phyloP scores from a whole-genome alignment of 1,140 invertebrate species.

The Drosophila funebris region DNA sequence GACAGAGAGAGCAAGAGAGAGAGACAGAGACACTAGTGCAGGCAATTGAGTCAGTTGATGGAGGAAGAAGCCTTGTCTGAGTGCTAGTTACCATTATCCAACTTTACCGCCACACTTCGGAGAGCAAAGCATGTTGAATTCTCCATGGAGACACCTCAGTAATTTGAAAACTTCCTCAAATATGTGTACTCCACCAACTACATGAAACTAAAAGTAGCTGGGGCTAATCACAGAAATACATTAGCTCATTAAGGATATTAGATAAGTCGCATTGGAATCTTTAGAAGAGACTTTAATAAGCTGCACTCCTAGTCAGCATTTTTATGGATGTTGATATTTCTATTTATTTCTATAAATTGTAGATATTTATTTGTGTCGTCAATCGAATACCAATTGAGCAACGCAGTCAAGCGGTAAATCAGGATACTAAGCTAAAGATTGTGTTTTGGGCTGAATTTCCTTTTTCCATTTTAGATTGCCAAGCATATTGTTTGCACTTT shows the following conservation, averaged over 20 bases:
- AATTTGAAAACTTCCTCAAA: constrained; percentile 60
- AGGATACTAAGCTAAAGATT: constrained; percentile 13
- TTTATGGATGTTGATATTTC: neutral
- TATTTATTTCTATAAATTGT: no score
- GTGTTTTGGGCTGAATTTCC: constrained; percentile 12
- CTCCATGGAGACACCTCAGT: constrained; percentile 51
- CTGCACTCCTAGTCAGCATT: no score
- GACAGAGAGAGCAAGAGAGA: constrained; percentile 1
- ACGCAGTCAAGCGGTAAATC: constrained; percentile 40
- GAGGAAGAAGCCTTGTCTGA: neutral
- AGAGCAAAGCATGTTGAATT: neutral
- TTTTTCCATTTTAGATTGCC: constrained; percentile 18
- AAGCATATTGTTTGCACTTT: constrained; percentile 32
- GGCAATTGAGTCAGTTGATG: constrained; percentile 31
- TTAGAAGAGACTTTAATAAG: neutral
- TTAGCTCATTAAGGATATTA: constrained; percentile 25
- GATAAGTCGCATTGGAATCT: neutral
- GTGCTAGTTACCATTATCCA: constrained; percentile 34
- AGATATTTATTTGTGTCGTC: constrained; percentile 5
- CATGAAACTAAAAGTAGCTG: neutral
- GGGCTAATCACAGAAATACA: constrained; percentile 7
- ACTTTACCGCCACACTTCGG: constrained; percentile 66
- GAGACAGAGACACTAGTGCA: neutral
- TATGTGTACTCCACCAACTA: neutral
- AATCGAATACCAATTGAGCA: constrained; percentile 6